Evolutionary conservation across 2,113 vertebrate species (phyloP), one percentile per base, ranked within the genome.

Genomic region (Tragulus kanchil): DNA sequence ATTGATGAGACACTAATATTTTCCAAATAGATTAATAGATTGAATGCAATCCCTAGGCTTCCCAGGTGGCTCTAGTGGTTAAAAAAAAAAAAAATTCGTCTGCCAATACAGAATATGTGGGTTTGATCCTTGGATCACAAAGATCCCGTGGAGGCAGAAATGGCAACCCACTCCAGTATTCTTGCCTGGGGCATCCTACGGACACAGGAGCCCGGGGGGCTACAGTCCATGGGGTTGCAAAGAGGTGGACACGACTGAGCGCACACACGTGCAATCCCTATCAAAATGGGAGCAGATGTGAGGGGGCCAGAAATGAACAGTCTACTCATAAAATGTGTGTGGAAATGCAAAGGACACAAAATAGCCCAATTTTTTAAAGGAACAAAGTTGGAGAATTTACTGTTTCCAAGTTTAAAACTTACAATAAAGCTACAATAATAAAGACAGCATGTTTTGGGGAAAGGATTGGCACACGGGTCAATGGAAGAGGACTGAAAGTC

Each of bases 401-500:
- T 15, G 21, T 62, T 95, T 45, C 25, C 13, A 48, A 25, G 4
- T 31, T 78, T 26, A 64, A 62, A 56, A 28, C 45, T 36, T 69
- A 28, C 8, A 3, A 1, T n/a, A 25, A 21, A 64, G 28, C 3
- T 8, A 26, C 3, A 26, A 56, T 8, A 14, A 6, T 9, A 42
- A 52, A 69, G 67, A 45, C 6, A 19, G 54, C 4, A 2, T 1
- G 9, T 5, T 11, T 25, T 21, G 13, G 52, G 2, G 0, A 15
- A 25, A 31, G 42, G 15, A 16, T 0, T 21, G 14, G 42, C 14
- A 1, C 28, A 26, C 0, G 69, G 45, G n/a, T 14, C 26, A 5
- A 7, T 1, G n/a, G 45, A 23, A 1, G 3, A 45, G 48, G 17
- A 1, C 0, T 5, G 17, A 10, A 6, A 56, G n/a, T 25, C 78